These are phyloP conservation scores for Plecotus auritus DNA, from an alignment of 2,113 vertebrate genomes.

Conservation along the genomic window DNA sequence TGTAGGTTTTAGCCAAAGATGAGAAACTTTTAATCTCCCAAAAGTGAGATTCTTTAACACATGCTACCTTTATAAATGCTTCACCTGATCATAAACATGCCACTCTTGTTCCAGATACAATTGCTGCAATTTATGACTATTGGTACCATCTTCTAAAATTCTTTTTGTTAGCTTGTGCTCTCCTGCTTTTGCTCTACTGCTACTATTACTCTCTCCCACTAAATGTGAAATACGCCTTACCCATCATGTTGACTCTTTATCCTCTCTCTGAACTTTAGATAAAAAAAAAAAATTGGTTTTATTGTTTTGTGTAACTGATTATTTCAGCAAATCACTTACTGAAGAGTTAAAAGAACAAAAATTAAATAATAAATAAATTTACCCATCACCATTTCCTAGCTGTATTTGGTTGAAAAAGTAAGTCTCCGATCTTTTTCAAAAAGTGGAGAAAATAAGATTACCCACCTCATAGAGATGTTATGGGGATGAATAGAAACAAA, in stretches of 20 bases:
- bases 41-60: conserved; percentile 27
- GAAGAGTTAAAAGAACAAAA: conserved; percentile 20
- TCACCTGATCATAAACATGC: neutral
- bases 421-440: neutral
- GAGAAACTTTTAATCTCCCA: conserved; percentile 19
- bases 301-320: conserved; percentile 7
- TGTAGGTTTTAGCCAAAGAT: conserved; percentile 32
- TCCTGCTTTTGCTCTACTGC: neutral
- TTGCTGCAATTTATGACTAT: neutral
- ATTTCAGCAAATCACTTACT: neutral
- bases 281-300: neutral
- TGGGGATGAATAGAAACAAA: neutral
- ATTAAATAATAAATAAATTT: neutral
- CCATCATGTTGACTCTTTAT: neutral
- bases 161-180: neutral
- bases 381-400: neutral
- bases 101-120: neutral
- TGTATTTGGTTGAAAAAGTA: neutral
- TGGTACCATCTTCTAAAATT: neutral
- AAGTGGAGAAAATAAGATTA: neutral
- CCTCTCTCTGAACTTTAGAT: neutral
- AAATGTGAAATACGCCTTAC: neutral
- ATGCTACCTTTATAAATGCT: conserved; percentile 55
- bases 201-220: neutral
- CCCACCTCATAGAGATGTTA: neutral